Percentiles rank a stretch among this genome's conserved stretches.
phyloP scores from a whole-genome alignment of 2,888 invertebrate species.

The Petrophora chlorosata region DNA sequence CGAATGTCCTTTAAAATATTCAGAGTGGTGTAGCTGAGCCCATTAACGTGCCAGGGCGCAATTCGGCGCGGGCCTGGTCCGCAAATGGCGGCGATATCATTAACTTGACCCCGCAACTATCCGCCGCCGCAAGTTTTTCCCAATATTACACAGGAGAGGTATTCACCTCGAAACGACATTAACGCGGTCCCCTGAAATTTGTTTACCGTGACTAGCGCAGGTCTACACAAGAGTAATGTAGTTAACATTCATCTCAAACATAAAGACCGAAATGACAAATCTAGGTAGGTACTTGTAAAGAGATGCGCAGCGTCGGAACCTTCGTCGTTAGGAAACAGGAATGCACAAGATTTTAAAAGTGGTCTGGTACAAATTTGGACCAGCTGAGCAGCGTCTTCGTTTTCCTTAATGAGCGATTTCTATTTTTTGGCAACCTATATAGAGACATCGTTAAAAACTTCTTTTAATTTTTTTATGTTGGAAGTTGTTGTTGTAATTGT shows the following conservation, averaged over 20 bases:
- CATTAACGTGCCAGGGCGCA: conserved; percentile 81
- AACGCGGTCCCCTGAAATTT: conserved; percentile 51
- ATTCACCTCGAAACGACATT: conserved; percentile 55
- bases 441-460: too few relatives aligned
- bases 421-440: too few relatives aligned
- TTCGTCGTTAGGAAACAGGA: too few relatives aligned
- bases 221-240: conserved; percentile 15
- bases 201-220: conserved; percentile 44
- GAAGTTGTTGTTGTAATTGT: too few relatives aligned
- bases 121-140: conserved; percentile 76
- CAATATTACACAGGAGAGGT: conserved; percentile 76
- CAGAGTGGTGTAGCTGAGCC: conserved; percentile 78
- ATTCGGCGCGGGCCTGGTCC: conserved; percentile 76
- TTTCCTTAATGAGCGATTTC: too few relatives aligned
- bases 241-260: conserved; percentile 32
- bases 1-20: conserved; percentile 84
- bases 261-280: conserved; percentile 12
- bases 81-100: conserved; percentile 82
- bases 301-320: too few relatives aligned
- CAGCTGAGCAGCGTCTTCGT: too few relatives aligned
- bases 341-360: too few relatives aligned
- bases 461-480: too few relatives aligned
- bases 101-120: conserved; percentile 81
- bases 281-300: too few relatives aligned
- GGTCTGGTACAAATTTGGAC: too few relatives aligned